Evolutionary conservation across 2,888 invertebrate genomes (phyloP).

Genomic region (Drosophila greeni): DNA sequence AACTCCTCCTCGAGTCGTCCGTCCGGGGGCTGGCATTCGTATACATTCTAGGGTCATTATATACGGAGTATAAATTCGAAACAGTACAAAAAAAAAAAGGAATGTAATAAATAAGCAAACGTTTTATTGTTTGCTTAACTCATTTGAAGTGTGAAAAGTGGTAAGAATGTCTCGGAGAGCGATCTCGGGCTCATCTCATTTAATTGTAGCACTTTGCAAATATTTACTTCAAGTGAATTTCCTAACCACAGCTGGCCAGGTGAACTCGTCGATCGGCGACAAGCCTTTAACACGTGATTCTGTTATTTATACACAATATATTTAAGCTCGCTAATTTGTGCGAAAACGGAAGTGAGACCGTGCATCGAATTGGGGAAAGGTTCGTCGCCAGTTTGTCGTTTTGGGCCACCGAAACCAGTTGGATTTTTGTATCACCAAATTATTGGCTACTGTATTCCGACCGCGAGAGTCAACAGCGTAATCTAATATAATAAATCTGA

Average conservation of each 20-base stretch:
- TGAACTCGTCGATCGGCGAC: constrained; percentile 28
- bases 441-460: constrained; percentile 2
- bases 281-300: constrained; percentile 50
- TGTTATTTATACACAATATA: constrained; percentile 41
- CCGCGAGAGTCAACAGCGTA: not conserved
- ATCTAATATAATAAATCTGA: no score
- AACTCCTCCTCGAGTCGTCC: constrained; percentile 1
- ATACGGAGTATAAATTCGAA: constrained; percentile 7
- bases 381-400: constrained; percentile 13
- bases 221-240: constrained; percentile 51
- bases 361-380: constrained; percentile 18
- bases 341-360: constrained; percentile 37
- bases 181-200: constrained; percentile 25
- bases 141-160: constrained; percentile 62
- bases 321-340: constrained; percentile 36
- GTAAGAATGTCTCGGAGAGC: constrained; percentile 40
- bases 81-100: not conserved
- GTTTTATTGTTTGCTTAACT: constrained; percentile 38
- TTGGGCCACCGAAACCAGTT: constrained; percentile 37
- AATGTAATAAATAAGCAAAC: constrained; percentile 22
- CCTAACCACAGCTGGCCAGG: constrained; percentile 48
- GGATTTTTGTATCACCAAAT: not conserved
- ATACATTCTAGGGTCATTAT: not conserved
- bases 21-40: constrained; percentile 12
- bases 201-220: constrained; percentile 55